phyloP scores from a whole-genome alignment of 2,797 vertebrate species.

The Cyclopterus lumpus region DNA sequence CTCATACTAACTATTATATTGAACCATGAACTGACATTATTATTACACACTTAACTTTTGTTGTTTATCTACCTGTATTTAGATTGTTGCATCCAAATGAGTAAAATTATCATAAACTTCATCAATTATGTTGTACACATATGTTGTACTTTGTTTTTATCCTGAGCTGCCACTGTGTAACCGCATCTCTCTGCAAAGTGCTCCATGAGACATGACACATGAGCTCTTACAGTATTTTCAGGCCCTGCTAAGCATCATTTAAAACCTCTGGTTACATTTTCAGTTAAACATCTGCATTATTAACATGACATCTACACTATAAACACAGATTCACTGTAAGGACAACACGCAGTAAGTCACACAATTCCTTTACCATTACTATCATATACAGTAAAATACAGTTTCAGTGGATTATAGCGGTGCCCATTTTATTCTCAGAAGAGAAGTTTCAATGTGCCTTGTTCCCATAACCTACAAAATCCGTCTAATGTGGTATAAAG shows the following conservation, averaged over 20 bases:
- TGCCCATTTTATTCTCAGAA: neutral
- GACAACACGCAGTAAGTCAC: neutral
- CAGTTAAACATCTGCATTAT: slow-evolving; percentile 1
- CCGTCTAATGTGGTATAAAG: neutral
- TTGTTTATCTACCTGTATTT: neutral
- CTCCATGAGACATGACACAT: neutral
- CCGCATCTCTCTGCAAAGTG: neutral
- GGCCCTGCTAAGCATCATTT: neutral
- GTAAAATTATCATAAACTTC: neutral
- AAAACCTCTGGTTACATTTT: slow-evolving; percentile 4
- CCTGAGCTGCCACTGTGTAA: neutral
- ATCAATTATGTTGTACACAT: neutral
- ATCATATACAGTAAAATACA: neutral
- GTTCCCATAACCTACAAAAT: slow-evolving; percentile 20
- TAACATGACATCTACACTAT: neutral
- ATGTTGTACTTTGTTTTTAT: neutral
- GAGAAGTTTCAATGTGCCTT: slow-evolving; percentile 9
- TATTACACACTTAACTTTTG: neutral
- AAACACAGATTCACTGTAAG: neutral
- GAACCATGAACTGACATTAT: neutral
- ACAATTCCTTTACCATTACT: neutral
- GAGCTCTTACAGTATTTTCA: neutral
- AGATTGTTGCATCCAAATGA: neutral
- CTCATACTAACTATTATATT: neutral
- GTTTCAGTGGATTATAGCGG: neutral